Evolutionary conservation across 2,113 vertebrate genomes (phyloP), one percentile per base, ranked within the genome.

Genomic region (human): DNA sequence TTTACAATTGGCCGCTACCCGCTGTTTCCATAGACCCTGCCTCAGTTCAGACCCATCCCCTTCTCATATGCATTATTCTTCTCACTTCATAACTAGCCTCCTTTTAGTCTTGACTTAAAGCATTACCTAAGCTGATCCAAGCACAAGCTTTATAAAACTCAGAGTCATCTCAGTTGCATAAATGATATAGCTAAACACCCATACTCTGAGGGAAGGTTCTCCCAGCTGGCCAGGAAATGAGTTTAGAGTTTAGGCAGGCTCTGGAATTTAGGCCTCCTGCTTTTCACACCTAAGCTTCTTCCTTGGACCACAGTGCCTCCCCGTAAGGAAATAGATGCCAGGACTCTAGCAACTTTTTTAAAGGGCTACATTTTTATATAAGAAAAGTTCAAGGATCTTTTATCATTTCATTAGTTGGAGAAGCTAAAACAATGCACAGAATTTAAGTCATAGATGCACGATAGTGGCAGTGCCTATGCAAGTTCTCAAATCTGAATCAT

Each of bases 401-500:
- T 92, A 30, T 92, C 23, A 52, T 94, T 68, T 43, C 32, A 35
- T 84, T 90, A 73, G 48, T 38, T 76, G 80, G 94, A 93, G 61
- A 92, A 80, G 72, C 2, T 0, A 94, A 90, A 90, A 52, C 40
- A 9, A 14, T 38, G 59, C 48, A 81, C 7, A 11, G 18, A 90
- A 90, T 81, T 52, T 25, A 95, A 95, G 25, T 72, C 45, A 1
- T 1, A 35, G 79, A 23, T 11, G 43, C 45, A 3, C 18, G 9
- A 35, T 13, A 1, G 22, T 18, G 32, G 84, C 66, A 70, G 79
- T 0, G 1, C 68, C 64, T 20, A 16, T 70, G 23, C 0, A 3
- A 52, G 32, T 68, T 59, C 89, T 80, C 48, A 72, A 64, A 30
- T 55, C 88, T 97, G 97, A 97, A 55, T 98, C 95, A 64, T 48